These are phyloP conservation scores for Myotis yumanensis DNA, from an alignment of 2,113 vertebrate species.

Conservation along the genomic window DNA sequence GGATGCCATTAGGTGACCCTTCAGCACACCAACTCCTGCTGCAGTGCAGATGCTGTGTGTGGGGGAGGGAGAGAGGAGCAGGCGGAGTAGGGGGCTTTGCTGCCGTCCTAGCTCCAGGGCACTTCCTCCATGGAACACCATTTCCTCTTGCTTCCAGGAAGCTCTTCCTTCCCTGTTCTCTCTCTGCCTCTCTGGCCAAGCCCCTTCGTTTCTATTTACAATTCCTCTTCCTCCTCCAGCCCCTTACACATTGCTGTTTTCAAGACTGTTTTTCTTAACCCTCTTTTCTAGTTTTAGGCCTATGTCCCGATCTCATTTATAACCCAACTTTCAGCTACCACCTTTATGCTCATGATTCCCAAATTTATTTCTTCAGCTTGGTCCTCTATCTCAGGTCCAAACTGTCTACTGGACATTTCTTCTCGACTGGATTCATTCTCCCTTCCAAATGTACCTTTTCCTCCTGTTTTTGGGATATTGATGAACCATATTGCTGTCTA, in stretches of 20 bases:
- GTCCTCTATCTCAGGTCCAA: neutral
- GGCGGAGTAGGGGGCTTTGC: neutral
- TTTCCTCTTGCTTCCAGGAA: neutral
- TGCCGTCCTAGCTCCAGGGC: too few species aligned
- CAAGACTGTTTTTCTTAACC: neutral
- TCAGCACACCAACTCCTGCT: neutral
- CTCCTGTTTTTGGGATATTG: neutral
- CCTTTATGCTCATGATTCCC: neutral
- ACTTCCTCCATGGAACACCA: neutral
- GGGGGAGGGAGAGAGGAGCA: neutral
- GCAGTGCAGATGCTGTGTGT: neutral
- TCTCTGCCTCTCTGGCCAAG: neutral
- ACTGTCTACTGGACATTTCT: neutral
- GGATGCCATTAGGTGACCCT: neutral
- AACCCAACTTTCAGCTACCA: neutral
- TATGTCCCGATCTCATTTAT: neutral
- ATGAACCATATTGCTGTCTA: neutral
- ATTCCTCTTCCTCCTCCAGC: neutral
- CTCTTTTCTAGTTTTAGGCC: neutral
- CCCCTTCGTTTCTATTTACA: neutral
- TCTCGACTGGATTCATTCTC: neutral
- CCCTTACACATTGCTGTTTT: neutral
- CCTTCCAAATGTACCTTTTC: neutral
- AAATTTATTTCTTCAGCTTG: neutral
- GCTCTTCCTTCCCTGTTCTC: neutral